These are phyloP conservation scores for Physocephala rufipes DNA, from an alignment of 2,888 invertebrate species.

Conservation along the genomic window DNA sequence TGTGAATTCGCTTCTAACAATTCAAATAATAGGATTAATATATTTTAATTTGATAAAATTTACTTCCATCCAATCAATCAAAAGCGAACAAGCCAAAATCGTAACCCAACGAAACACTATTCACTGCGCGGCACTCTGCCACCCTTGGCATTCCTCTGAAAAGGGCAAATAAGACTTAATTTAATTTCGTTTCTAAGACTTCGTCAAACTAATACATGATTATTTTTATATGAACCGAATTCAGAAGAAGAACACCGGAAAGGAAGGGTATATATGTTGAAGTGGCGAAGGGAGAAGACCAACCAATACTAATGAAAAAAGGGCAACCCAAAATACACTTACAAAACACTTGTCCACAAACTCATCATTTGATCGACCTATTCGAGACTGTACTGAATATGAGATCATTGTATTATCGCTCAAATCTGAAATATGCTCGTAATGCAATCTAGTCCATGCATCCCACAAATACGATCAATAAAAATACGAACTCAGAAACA, in stretches of 20 bases:
- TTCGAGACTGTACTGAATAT: slow-evolving; percentile 6
- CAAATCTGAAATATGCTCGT: slow-evolving; percentile 32
- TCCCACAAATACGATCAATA: too few relatives aligned
- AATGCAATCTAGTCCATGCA: slow-evolving; percentile 36
- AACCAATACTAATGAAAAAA: slow-evolving; percentile 7
- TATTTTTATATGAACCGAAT: background rate
- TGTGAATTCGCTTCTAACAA: too few relatives aligned
- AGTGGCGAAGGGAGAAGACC: too few relatives aligned
- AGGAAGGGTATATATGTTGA: background rate
- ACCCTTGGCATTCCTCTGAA: background rate
- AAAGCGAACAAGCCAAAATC: too few relatives aligned
- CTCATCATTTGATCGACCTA: slow-evolving; percentile 19
- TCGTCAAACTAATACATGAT: background rate
- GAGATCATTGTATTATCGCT: background rate
- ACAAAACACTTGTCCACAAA: slow-evolving; percentile 8
- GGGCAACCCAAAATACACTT: slow-evolving; percentile 3
- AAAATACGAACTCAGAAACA: background rate
- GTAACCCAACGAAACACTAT: too few relatives aligned
- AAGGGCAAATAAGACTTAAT: slow-evolving; percentile 18
- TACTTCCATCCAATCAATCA: too few relatives aligned
- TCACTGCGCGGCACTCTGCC: too few relatives aligned
- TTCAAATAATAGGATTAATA: too few relatives aligned
- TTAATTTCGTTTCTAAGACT: slow-evolving; percentile 1
- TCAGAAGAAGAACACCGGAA: background rate
- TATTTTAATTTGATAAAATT: too few relatives aligned